Base-by-base conservation (phyloP, 2,888 invertebrate species). In the Caradrina kadenii region DNA sequence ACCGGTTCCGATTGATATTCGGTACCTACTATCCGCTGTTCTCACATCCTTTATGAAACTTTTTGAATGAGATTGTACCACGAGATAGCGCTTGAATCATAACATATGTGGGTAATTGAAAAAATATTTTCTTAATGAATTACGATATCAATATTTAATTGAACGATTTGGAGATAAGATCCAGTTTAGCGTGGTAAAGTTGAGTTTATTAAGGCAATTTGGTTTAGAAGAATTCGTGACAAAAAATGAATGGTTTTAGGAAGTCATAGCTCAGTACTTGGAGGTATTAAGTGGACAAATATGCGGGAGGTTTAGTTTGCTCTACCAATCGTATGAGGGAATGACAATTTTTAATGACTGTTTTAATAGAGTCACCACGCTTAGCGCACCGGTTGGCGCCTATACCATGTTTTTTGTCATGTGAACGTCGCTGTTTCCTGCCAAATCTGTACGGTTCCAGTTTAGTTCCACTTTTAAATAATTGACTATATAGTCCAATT, bases 61-160 rank as follows among this genome's bases (percentile, higher is more conserved):
- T 77, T 79, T 63, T 66, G 68, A 59, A 19, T 35, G 68, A 49
- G 81, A 79, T 79, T 68, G 68, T 76, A 69, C 68, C 26, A n/a
- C 22, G 60, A 69, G 81, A 79, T 79, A 76, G 49, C 21, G 42
- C 50, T 71, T 71, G 63, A 62, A 64, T 66, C 59, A 76, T 78
- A 80, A 76, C 63, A 63, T 77, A 73, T 72, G 59, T 69, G 53
- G 67, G 69, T 75, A 82, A 76, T 81, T 72, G 85, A 69, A 75
- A 75, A 76, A 78, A 82, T 80, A 73, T 78, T 75, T 75, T 73
- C 52, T 39, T 70, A 84, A 82, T 82, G 76, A 81, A 82, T 81
- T 81, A 80, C 76, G 74, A 76, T 79, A 79, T 77, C 67, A 77
- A 70, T 82, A 73, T 77, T 77, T 82, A 82, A 79, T 80, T 84